Conservation (phyloP, 2,888 invertebrate species). For the Metopia argyrocephala region DNA sequence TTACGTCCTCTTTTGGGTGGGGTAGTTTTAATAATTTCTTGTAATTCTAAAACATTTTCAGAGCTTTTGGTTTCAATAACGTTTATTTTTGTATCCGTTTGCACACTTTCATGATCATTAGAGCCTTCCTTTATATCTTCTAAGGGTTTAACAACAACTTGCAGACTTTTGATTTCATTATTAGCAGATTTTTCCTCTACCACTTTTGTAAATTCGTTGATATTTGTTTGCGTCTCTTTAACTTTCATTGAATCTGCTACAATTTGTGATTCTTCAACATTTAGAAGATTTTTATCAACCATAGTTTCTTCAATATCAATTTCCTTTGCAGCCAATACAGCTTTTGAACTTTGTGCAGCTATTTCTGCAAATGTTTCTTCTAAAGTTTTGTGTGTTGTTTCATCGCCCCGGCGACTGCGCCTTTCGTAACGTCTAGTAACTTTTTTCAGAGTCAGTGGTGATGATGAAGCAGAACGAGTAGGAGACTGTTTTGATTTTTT, state of each 20-base stretch:
- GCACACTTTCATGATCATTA: not conserved
- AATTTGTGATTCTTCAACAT: not conserved
- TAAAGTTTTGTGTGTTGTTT: conserved; percentile 62
- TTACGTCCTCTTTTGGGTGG: conserved; percentile 41
- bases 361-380: conserved; percentile 69
- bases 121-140: not conserved
- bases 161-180: not conserved
- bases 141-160: not conserved
- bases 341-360: conserved; percentile 66
- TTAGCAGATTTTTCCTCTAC: not conserved
- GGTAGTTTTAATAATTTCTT: conserved; percentile 10
- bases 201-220: not conserved
- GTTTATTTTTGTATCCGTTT: not conserved
- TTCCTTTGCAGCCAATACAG: conserved; percentile 61
- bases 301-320: conserved; percentile 17
- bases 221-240: conserved; percentile 10
- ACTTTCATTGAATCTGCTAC: not conserved
- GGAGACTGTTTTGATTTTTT: conserved; percentile 55
- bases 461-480: conserved; percentile 51
- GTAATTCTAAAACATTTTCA: conserved; percentile 1
- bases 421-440: conserved; percentile 66
- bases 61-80: not conserved
- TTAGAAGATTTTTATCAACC: not conserved
- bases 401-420: conserved; percentile 61
- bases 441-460: conserved; percentile 57